Evolutionary conservation across 2,797 vertebrate genomes (phyloP).

Genomic region (Anguilla obscura): DNA sequence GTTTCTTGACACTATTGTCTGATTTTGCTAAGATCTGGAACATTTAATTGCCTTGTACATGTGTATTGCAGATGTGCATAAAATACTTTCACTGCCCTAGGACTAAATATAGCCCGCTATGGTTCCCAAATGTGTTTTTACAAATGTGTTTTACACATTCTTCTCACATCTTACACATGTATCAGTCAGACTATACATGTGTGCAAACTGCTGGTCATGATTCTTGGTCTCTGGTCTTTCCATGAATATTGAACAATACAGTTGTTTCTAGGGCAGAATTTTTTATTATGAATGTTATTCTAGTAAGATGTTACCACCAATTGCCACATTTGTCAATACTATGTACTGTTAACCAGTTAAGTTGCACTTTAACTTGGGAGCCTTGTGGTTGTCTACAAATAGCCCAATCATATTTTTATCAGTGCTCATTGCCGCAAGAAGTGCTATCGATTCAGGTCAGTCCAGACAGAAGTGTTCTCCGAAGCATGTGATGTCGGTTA

Average conservation of each 20-base stretch:
- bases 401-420: neutral
- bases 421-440: neutral
- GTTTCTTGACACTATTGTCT: neutral
- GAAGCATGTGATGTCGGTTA: neutral
- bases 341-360: neutral
- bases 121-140: neutral
- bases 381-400: neutral
- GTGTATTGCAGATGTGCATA: neutral
- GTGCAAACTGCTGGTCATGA: neutral
- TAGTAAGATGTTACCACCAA: neutral
- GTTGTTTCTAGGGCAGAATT: neutral
- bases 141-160: neutral
- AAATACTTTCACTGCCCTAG: neutral
- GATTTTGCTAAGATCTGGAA: neutral
- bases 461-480: neutral
- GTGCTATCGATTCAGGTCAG: neutral
- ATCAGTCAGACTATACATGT: neutral
- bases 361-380: neutral
- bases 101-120: neutral
- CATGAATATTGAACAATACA: neutral
- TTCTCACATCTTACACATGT: neutral
- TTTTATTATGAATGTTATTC: neutral
- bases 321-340: neutral
- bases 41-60: neutral
- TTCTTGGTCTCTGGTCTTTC: neutral